phyloP scores from a whole-genome alignment of 2,888 invertebrate species.

The Temnothorax ravouxi region DNA sequence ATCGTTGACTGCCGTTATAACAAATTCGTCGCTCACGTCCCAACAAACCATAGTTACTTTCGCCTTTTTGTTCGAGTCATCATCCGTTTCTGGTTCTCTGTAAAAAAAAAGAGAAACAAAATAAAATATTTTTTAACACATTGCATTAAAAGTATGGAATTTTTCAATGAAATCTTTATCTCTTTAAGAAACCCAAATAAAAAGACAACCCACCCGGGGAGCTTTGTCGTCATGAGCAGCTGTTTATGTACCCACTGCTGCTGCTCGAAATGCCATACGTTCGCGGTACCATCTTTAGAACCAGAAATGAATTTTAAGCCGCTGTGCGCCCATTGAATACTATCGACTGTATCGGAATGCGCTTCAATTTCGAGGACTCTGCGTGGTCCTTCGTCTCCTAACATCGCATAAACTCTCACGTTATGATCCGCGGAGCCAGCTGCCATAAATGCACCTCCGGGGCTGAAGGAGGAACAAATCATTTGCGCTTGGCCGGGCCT shows the following conservation, averaged over 20 bases:
- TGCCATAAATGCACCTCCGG: conserved; percentile 96
- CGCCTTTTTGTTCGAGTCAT: conserved; percentile 89
- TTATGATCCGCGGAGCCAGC: conserved; percentile 98
- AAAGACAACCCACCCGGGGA: conserved; percentile 87
- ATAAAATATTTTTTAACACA: not conserved
- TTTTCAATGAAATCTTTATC: not conserved
- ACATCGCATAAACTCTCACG: conserved; percentile 95
- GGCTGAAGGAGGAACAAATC: conserved; percentile 96
- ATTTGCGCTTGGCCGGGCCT: conserved; percentile 98
- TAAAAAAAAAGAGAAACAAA: conserved; percentile 56
- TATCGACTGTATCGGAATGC: conserved; percentile 97
- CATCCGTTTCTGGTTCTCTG: conserved; percentile 85
- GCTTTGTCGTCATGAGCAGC: conserved; percentile 90
- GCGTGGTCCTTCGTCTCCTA: conserved; percentile 92
- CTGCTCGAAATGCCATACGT: conserved; percentile 96
- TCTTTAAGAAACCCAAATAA: not conserved
- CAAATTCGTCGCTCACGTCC: conserved; percentile 95
- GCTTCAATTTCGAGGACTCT: conserved; percentile 88
- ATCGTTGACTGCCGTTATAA: conserved; percentile 97
- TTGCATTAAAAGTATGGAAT: not conserved
- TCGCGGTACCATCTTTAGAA: conserved; percentile 97
- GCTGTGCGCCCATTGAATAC: conserved; percentile 97
- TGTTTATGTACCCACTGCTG: conserved; percentile 95
- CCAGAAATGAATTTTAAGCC: conserved; percentile 97
- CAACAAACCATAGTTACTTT: conserved; percentile 99